A percentile compares a stretch with the other conserved stretches of the same genome.
These are phyloP conservation scores for Semotilus atromaculatus DNA, from an alignment of 2,797 vertebrate genomes.

Conservation along the genomic window DNA sequence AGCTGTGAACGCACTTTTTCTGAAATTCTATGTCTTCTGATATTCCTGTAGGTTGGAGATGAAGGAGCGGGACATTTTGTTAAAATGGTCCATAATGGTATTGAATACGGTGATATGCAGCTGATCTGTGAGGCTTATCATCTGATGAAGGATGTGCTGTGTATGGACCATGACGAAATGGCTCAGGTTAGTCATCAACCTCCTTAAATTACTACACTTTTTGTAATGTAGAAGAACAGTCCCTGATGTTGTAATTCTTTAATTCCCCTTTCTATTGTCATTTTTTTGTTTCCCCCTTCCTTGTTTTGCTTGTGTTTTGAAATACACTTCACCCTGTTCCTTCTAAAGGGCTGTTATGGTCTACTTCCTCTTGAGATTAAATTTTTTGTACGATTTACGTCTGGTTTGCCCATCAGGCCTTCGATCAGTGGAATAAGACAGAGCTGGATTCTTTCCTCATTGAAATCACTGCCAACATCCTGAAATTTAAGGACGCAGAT, in stretches of 20 bases:
- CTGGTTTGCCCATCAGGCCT: constrained; percentile 75
- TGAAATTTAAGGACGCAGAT: constrained; percentile 86
- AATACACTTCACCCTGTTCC: constrained; percentile 13
- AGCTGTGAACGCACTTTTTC: neutral
- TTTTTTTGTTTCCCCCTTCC: constrained; percentile 44
- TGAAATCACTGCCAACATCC: constrained; percentile 95
- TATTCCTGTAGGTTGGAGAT: constrained; percentile 88
- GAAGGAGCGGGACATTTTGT: constrained; percentile 97
- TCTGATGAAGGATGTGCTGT: constrained; percentile 92
- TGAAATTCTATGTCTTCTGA: neutral
- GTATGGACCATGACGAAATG: constrained; percentile 92
- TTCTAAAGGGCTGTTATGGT: neutral
- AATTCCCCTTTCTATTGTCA: constrained; percentile 2
- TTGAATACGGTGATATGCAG: constrained; percentile 99
- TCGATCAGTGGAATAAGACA: constrained; percentile 93
- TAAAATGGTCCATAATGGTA: constrained; percentile 99
- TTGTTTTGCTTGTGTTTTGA: constrained; percentile 21
- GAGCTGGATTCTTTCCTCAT: constrained; percentile 98
- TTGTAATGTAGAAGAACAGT: neutral
- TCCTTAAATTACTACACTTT: neutral
- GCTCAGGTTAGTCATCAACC: constrained; percentile 79
- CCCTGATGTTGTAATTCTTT: constrained; percentile 12
- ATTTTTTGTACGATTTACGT: neutral
- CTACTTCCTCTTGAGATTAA: constrained; percentile 32
- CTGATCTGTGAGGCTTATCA: constrained; percentile 98